A percentile compares a stretch with the other conserved stretches of the same genome.
Evolutionary conservation across 2,797 vertebrate species (phyloP).

Genomic region (Eulemur albifrons): DNA sequence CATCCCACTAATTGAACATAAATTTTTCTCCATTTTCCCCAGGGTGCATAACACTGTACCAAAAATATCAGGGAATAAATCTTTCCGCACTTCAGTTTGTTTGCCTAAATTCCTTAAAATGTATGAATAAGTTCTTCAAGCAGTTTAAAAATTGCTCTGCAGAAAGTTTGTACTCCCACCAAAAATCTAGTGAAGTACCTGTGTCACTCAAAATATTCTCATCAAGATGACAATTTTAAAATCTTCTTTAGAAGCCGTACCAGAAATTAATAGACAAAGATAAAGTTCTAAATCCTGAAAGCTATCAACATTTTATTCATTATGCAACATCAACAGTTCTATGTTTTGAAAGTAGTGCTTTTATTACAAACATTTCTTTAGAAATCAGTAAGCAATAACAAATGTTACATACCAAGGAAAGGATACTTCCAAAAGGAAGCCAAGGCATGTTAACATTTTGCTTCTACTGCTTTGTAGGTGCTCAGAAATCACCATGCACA

Average conservation of each 20-base stretch:
- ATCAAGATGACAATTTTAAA: background rate
- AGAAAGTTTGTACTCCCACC: background rate
- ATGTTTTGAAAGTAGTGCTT: background rate
- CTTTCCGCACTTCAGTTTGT: constrained; percentile 10
- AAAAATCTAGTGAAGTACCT: background rate
- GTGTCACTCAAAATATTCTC: background rate
- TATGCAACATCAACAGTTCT: background rate
- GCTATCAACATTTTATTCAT: background rate
- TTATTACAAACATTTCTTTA: constrained; percentile 25
- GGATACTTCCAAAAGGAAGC: background rate
- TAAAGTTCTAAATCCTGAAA: background rate
- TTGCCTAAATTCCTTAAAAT: background rate
- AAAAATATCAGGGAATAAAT: constrained; percentile 27
- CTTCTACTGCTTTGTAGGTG: background rate
- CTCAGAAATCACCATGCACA: constrained; percentile 11
- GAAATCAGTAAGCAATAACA: background rate
- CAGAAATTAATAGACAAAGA: constrained; percentile 25
- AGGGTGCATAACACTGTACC: background rate
- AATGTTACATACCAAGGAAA: background rate
- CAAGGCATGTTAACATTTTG: background rate
- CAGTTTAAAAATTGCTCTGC: constrained; percentile 35
- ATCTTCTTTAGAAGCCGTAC: background rate
- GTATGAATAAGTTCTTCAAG: background rate
- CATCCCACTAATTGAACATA: background rate
- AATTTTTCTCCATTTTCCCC: background rate